Percentiles rank a stretch among this genome's conserved stretches.
phyloP scores from a whole-genome alignment of 2,888 invertebrate genomes.

The Hirtodrosophila cameraria region DNA sequence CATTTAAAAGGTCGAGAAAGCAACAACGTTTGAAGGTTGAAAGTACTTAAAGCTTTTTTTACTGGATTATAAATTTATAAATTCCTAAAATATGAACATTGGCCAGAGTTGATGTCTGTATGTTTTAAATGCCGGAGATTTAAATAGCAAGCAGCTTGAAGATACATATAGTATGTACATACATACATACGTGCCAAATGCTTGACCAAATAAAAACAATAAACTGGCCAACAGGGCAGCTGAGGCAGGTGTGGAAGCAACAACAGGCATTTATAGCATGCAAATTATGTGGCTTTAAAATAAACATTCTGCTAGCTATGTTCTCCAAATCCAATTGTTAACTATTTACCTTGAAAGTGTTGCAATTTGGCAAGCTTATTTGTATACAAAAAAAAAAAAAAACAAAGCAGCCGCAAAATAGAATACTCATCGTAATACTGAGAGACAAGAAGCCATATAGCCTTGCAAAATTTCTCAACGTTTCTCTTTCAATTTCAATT shows the following conservation, averaged over 20 bases:
- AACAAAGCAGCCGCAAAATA: no score
- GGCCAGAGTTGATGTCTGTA: neutral
- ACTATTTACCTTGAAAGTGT: neutral
- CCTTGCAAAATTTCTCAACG: slow-evolving; percentile 1
- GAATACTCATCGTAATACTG: neutral
- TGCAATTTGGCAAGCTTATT: neutral
- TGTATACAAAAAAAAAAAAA: no score
- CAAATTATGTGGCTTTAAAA: slow-evolving; percentile 25
- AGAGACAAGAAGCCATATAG: neutral
- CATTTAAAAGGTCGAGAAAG: slow-evolving; percentile 31
- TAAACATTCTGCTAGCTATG: slow-evolving; percentile 20
- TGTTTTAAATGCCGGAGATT: neutral
- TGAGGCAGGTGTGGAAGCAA: neutral
- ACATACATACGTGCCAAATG: slow-evolving; percentile 27
- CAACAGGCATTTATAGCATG: slow-evolving; percentile 12
- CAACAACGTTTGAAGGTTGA: slow-evolving; percentile 17
- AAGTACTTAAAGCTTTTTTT: no score
- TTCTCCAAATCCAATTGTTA: slow-evolving; percentile 1
- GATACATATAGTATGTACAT: no score
- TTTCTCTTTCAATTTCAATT: slow-evolving; percentile 1
- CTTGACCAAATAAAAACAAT: slow-evolving; percentile 20
- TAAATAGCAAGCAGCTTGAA: slow-evolving; percentile 7
- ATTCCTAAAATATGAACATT: slow-evolving; percentile 11
- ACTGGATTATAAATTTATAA: neutral
- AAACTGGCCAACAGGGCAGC: neutral